A percentile compares a stretch with the other conserved stretches of the same genome.
Conservation (phyloP, 1,140 invertebrate genomes). For the Plectus sambesii region DNA sequence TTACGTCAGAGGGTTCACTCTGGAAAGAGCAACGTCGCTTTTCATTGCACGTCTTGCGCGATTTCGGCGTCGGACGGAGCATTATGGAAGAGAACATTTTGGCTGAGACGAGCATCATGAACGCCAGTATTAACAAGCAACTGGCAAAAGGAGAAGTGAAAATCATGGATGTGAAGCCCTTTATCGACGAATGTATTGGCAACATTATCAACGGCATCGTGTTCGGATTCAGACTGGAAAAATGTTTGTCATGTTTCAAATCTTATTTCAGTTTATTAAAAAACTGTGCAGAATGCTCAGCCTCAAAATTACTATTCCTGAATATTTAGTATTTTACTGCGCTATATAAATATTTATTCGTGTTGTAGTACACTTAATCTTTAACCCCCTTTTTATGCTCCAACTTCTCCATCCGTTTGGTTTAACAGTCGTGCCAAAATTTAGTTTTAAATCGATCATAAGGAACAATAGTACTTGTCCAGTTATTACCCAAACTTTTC, state of each 20-base stretch:
- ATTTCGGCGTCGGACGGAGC: slow-evolving; percentile 71
- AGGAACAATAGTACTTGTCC: no score
- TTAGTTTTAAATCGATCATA: no score
- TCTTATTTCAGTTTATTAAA: no score
- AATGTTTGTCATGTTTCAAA: slow-evolving; percentile 33
- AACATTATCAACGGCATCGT: slow-evolving; percentile 44
- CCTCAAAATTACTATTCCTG: no score
- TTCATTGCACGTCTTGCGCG: slow-evolving; percentile 69
- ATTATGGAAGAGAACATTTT: slow-evolving; percentile 73
- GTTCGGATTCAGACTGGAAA: slow-evolving; percentile 36
- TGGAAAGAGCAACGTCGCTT: slow-evolving; percentile 85
- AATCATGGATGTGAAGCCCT: slow-evolving; percentile 16
- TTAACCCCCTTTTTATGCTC: no score
- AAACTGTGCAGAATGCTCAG: no score
- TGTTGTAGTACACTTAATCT: no score
- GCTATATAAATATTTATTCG: no score
- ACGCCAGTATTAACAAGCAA: slow-evolving; percentile 19
- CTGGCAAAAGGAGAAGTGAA: slow-evolving; percentile 9
- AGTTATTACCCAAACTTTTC: no score
- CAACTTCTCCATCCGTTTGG: no score
- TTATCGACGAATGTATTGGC: slow-evolving; percentile 38
- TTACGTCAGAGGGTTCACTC: slow-evolving; percentile 60
- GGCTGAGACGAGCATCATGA: slow-evolving; percentile 47
- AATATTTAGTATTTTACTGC: no score
- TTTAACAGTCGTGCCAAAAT: no score